These are phyloP conservation scores for Silurus asotus DNA, from an alignment of 2,113 vertebrate species.

Conservation along the genomic window DNA sequence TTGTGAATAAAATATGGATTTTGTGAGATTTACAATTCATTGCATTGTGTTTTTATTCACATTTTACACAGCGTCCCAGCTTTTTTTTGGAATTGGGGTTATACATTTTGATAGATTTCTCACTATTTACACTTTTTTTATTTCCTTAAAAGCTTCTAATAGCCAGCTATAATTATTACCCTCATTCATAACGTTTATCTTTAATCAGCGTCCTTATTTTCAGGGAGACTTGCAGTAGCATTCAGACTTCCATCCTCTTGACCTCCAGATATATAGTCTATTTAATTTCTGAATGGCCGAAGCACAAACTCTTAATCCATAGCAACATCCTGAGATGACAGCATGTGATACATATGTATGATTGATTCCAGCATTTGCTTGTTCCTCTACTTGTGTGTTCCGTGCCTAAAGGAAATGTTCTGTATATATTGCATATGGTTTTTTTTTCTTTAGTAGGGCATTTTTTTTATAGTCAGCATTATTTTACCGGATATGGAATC, in stretches of 20 bases:
- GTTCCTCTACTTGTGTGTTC: not conserved
- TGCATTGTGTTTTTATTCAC: too few relatives aligned
- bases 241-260: not conserved
- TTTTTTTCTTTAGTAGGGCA: not conserved
- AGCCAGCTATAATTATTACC: not conserved
- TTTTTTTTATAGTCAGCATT: not conserved
- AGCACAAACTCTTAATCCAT: not conserved
- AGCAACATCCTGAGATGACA: not conserved
- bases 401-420: not conserved
- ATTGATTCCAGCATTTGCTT: not conserved
- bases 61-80: too few relatives aligned
- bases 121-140: not conserved
- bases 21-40: too few relatives aligned
- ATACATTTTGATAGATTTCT: not conserved
- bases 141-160: not conserved
- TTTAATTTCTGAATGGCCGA: not conserved
- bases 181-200: not conserved
- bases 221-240: not conserved
- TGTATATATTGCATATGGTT: not conserved
- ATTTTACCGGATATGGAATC: not conserved
- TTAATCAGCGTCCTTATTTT: not conserved
- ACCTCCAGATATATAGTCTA: not conserved
- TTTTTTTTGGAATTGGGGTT: too few relatives aligned
- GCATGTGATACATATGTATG: not conserved
- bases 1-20: too few relatives aligned